These are phyloP conservation scores for Chaetophractus vellerosus DNA, from an alignment of 2,797 vertebrate species.

Conservation along the genomic window DNA sequence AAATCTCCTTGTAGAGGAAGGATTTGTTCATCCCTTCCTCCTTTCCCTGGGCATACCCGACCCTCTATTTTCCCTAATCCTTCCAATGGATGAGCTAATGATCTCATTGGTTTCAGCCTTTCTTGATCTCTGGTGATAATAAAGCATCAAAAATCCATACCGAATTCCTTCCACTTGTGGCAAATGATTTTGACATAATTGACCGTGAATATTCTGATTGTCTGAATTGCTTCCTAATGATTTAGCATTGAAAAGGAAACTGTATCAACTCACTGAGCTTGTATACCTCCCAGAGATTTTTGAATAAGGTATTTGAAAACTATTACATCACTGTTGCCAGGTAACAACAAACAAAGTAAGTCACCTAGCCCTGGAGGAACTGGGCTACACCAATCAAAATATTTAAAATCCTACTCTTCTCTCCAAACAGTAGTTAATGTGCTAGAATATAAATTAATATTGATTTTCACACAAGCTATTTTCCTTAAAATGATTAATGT, in stretches of 20 bases:
- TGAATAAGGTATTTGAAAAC: slow-evolving; percentile 26
- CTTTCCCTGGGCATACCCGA: not conserved
- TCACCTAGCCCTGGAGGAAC: not conserved
- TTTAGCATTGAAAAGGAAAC: slow-evolving; percentile 53
- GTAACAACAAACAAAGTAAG: slow-evolving; percentile 36
- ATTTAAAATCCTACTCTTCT: not conserved
- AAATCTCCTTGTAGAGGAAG: not conserved
- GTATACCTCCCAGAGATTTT: not conserved
- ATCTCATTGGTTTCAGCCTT: not conserved
- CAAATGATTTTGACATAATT: slow-evolving; percentile 39
- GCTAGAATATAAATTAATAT: not conserved
- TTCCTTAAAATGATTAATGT: slow-evolving; percentile 33
- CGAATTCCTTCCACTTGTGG: not conserved
- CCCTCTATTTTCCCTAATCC: no score
- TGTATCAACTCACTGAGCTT: not conserved
- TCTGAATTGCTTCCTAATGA: slow-evolving; percentile 35
- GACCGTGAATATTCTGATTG: not conserved
- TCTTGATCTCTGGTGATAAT: not conserved
- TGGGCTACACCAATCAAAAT: not conserved
- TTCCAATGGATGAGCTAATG: not conserved
- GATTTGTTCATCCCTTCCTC: not conserved
- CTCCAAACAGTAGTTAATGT: slow-evolving; percentile 30
- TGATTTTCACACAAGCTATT: slow-evolving; percentile 29
- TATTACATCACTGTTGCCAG: slow-evolving; percentile 25
- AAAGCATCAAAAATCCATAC: fast-evolving